Base-by-base conservation (phyloP, 1,140 invertebrate genomes). In the Pygmarrhopalites habei region DNA sequence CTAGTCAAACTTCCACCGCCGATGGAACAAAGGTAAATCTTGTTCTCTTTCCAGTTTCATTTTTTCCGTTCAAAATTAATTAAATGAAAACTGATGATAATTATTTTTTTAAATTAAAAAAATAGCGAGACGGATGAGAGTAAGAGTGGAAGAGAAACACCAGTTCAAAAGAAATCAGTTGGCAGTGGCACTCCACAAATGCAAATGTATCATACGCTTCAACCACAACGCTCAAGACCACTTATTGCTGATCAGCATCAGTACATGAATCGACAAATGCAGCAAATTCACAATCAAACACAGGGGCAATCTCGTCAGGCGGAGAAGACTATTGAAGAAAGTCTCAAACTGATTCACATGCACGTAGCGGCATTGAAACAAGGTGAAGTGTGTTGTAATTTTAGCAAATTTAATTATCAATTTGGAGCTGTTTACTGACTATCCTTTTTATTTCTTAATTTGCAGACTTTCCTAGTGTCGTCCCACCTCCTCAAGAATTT, bases 1-100 rank as follows among this genome's bases (percentile, higher is more conserved):
- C 75, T 91, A 30, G 86, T 86, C 7, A 86, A 88, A 72, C 75
- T 91, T 44, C 89, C 89, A 43, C 88, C 88, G 23, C 88, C 88
- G 2, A 81, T 89, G 35, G 88, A 90, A n/a, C n/a, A n/a, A n/a
- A n/a, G n/a, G n/a, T n/a, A n/a, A n/a, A n/a, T n/a, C n/a, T n/a
- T n/a, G n/a, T n/a, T n/a, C n/a, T n/a, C n/a, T n/a, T n/a, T n/a
- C n/a, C n/a, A n/a, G n/a, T n/a, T n/a, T n/a, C n/a, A n/a, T n/a
- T n/a, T n/a, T n/a, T n/a, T n/a, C n/a, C n/a, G n/a, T n/a, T n/a
- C n/a, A n/a, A n/a, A n/a, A n/a, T n/a, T n/a, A n/a, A n/a, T n/a
- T n/a, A n/a, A n/a, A n/a, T n/a, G n/a, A n/a, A n/a, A n/a, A n/a
- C n/a, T n/a, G n/a, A n/a, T n/a, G n/a, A n/a, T n/a, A n/a, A n/a